phyloP scores from a whole-genome alignment of 2,797 vertebrate genomes.

The Chaetodon trifasciatus region DNA sequence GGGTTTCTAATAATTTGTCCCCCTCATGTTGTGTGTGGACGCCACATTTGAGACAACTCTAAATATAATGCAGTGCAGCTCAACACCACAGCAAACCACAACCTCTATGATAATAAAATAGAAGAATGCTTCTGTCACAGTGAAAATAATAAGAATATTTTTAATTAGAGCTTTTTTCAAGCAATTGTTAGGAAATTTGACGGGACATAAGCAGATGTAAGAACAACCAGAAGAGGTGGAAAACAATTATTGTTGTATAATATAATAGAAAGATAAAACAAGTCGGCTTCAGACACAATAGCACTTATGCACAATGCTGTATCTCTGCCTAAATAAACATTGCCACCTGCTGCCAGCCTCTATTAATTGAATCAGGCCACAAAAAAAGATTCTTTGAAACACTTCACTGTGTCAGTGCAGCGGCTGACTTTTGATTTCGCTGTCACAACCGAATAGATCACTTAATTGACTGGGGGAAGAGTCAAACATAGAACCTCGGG shows the following conservation, averaged over 20 bases:
- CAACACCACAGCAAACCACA: background rate
- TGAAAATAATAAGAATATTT: background rate
- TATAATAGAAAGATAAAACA: background rate
- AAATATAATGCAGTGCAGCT: no score
- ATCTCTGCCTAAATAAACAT: constrained; percentile 79
- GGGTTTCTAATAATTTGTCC: background rate
- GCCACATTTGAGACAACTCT: background rate
- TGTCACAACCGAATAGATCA: constrained; percentile 25
- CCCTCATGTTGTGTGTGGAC: background rate
- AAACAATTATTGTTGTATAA: background rate
- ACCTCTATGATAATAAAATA: background rate
- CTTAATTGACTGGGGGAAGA: constrained; percentile 40
- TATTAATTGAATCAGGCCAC: constrained; percentile 62
- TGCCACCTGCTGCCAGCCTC: constrained; percentile 79
- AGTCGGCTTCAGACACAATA: constrained; percentile 21
- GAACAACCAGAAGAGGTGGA: no score
- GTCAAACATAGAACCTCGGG: constrained; percentile 30
- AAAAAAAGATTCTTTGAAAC: constrained; percentile 39
- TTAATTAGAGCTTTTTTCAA: background rate
- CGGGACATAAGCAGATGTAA: background rate
- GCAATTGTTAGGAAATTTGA: background rate
- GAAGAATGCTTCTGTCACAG: background rate
- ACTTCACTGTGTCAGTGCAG: constrained; percentile 5
- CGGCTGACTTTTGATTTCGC: constrained; percentile 51
- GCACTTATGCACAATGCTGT: constrained; percentile 9